A percentile compares a stretch with the other conserved stretches of the same genome.
These are phyloP conservation scores for Selene dorsalis DNA, from an alignment of 2,797 vertebrate genomes.

Conservation along the genomic window DNA sequence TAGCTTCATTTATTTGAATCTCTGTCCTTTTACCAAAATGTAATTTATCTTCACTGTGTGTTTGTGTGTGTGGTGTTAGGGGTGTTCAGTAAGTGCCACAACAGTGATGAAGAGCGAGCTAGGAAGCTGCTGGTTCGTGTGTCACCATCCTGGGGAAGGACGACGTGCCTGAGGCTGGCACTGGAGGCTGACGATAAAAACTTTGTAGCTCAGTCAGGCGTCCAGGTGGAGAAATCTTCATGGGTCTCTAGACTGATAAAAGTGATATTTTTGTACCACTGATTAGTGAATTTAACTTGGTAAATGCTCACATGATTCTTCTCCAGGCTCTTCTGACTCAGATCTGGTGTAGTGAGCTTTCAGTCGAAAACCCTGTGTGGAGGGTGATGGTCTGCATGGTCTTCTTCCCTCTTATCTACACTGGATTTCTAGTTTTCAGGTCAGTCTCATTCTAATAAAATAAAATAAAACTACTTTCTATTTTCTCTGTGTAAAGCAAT, in stretches of 20 bases:
- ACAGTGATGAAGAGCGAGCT: conserved; percentile 86
- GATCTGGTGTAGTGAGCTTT: conserved; percentile 96
- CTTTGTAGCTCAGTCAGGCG: conserved; percentile 93
- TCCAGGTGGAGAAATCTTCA: conserved; percentile 75
- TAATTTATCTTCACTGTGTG: conserved; percentile 62
- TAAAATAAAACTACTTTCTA: background rate
- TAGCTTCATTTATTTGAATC: background rate
- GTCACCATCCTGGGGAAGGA: conserved; percentile 91
- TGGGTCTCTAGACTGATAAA: background rate
- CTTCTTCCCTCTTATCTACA: conserved; percentile 90
- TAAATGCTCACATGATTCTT: background rate
- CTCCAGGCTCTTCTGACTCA: conserved; percentile 92
- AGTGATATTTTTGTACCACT: background rate
- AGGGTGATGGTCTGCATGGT: conserved; percentile 88
- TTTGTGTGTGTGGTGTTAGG: conserved; percentile 80
- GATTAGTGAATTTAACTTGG: background rate
- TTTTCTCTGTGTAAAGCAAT: background rate
- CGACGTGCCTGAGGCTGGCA: conserved; percentile 91
- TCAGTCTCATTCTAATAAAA: conserved; percentile 28
- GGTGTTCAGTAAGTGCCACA: conserved; percentile 92
- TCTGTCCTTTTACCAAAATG: background rate
- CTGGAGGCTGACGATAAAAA: conserved; percentile 91
- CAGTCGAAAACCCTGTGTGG: conserved; percentile 90
- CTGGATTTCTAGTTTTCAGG: conserved; percentile 83
- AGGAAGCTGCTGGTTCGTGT: conserved; percentile 89